phyloP scores from a whole-genome alignment of 2,888 invertebrate genomes.

The Drosophila prolongata region DNA sequence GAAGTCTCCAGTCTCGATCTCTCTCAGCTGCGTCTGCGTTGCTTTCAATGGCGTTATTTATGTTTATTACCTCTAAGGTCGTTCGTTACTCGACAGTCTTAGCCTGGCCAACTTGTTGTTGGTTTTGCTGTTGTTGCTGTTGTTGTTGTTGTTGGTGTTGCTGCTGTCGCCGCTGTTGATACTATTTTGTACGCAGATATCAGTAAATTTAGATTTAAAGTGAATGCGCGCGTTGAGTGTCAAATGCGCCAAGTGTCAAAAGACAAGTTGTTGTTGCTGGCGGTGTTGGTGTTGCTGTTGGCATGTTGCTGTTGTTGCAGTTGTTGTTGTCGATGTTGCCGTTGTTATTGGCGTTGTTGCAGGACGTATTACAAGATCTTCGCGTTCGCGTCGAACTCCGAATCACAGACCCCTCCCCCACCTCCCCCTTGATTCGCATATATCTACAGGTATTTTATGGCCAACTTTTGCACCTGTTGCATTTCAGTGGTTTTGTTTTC shows the following conservation, averaged over 20 bases:
- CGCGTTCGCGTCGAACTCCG: conserved; percentile 16
- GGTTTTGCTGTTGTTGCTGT: conserved; percentile 39
- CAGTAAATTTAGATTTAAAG: conserved; percentile 82
- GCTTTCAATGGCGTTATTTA: conserved; percentile 81
- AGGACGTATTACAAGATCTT: conserved; percentile 71
- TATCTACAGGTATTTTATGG: conserved; percentile 20
- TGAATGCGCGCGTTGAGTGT: conserved; percentile 81
- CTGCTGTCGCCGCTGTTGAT: conserved; percentile 76
- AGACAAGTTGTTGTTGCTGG: conserved; percentile 54
- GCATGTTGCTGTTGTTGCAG: conserved; percentile 25
- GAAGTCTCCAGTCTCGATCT: conserved; percentile 42
- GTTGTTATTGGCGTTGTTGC: conserved; percentile 56
- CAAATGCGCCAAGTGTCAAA: conserved; percentile 80
- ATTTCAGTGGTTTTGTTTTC: conserved; percentile 38
- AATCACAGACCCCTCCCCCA: conserved; percentile 8
- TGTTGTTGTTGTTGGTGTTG: conserved; percentile 55
- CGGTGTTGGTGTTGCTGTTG: conserved; percentile 32
- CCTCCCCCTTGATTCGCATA: neutral
- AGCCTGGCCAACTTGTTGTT: conserved; percentile 53
- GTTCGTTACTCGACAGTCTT: conserved; percentile 75
- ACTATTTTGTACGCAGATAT: conserved; percentile 81
- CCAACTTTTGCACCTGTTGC: conserved; percentile 49
- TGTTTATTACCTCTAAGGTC: conserved; percentile 81
- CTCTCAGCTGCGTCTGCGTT: conserved; percentile 71
- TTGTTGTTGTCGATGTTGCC: conserved; percentile 37